Base-by-base conservation (phyloP, 2,888 invertebrate genomes). In the Hydraecia micacea region DNA sequence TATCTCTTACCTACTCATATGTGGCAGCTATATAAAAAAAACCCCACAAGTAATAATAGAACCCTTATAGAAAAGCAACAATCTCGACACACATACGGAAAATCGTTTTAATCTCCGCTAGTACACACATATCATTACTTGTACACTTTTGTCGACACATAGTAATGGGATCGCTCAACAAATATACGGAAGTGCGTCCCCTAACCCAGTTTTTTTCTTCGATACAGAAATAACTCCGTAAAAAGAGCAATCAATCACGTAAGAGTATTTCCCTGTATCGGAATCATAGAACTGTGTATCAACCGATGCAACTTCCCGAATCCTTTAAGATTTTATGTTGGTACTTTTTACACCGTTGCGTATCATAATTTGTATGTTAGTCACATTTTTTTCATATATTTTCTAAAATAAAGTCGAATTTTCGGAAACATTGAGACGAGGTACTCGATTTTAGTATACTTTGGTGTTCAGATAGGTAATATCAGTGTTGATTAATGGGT, bases 321-420 rank as follows among this genome's bases (percentile, higher is more conserved):
- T 91, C 91, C 88, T 93, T 88, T 86, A 92, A 92, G 93, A 92
- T 92, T 92, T 90, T 87, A 75, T 78, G 79, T 73, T 52, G 13
- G 74, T 49, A 69, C 58, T n/a, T 79, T 36, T 91, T 77, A 93
- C 91, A 93, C 92, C 86, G 89, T 77, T 13, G 28, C 52, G 83
- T 79, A 76, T 68, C 52, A 13, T 13, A 11, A 63, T 25, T 28
- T 11, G 11, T 39, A 25, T 36, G 65, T 46, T 1, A 1, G 18
- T 39, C 25, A 8, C 9, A 15, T 7, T 18, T 8, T 18, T 36
- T 0, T n/a, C 0, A 15, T n/a, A 25, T 7, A 52, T 62, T 52
- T 25, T n/a, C 8, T 25, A 36, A 21, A 2, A 39, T 6, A 7
- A 0, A 6, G 18, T 15, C 8, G 15, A 5, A 28, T 3, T 32